Conservation (phyloP, 2,797 vertebrate species). For the Hylomyscus alleni region DNA sequence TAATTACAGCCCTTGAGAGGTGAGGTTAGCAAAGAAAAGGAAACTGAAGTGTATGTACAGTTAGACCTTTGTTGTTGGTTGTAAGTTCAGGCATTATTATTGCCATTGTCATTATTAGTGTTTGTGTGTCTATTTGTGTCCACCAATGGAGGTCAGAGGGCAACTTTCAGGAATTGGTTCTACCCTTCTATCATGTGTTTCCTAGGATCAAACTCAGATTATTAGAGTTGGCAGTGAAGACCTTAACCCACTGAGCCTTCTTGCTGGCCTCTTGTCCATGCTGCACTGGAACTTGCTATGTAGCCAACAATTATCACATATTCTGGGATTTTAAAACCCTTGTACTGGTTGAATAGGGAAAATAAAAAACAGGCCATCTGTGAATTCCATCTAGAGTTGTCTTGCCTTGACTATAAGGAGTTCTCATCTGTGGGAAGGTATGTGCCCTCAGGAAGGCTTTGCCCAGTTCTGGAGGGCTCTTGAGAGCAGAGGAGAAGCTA, state of each 20-base stretch:
- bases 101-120: neutral
- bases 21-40: neutral
- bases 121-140: neutral
- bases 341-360: neutral
- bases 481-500: no score
- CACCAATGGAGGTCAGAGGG: neutral
- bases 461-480: neutral
- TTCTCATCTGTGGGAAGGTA: neutral
- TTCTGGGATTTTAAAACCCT: neutral
- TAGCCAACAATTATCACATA: neutral
- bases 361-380: neutral
- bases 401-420: neutral
- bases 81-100: neutral
- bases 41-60: neutral
- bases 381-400: neutral
- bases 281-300: neutral
- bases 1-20: neutral
- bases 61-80: neutral
- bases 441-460: neutral
- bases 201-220: neutral
- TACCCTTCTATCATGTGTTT: neutral
- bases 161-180: neutral
- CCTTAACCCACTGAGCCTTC: neutral
- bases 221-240: neutral
- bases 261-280: neutral